A percentile compares a stretch with the other conserved stretches of the same genome.
Evolutionary conservation across 2,113 vertebrate genomes (phyloP).

Genomic region (Rattus rattus): DNA sequence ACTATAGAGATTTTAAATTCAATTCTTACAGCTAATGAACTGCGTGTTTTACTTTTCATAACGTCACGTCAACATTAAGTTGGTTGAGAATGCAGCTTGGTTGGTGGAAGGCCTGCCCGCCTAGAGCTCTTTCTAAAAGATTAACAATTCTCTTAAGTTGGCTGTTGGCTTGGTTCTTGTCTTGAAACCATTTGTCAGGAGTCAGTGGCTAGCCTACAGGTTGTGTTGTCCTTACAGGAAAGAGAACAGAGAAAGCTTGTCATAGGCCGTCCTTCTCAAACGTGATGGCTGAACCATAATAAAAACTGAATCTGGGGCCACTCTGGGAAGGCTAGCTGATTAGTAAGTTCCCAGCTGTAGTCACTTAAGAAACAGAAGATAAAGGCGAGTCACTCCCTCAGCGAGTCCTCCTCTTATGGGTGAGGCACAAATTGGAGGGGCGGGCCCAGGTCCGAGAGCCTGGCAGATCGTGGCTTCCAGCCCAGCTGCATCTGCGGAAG

Average conservation of each 20-base stretch:
- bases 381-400: not conserved
- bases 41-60: not conserved
- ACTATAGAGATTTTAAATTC: not conserved
- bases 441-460: not conserved
- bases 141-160: not conserved
- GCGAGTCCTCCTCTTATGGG: too few relatives aligned
- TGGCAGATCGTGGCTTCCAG: not conserved
- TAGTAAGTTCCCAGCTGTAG: not conserved
- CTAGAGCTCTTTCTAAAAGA: not conserved
- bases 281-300: not conserved
- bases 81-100: not conserved
- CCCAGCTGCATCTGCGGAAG: slow-evolving; percentile 2
- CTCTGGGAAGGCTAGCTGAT: not conserved
- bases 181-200: not conserved
- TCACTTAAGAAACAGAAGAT: not conserved
- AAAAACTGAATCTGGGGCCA: not conserved
- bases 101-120: not conserved
- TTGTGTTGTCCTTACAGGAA: not conserved
- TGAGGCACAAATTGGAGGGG: not conserved
- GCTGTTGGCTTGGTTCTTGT: not conserved
- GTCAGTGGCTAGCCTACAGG: not conserved
- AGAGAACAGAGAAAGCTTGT: not conserved
- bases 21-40: not conserved
- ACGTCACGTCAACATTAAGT: not conserved
- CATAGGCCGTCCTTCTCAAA: not conserved